Conservation (phyloP, 2,113 vertebrate species). For the Bos javanicus region DNA sequence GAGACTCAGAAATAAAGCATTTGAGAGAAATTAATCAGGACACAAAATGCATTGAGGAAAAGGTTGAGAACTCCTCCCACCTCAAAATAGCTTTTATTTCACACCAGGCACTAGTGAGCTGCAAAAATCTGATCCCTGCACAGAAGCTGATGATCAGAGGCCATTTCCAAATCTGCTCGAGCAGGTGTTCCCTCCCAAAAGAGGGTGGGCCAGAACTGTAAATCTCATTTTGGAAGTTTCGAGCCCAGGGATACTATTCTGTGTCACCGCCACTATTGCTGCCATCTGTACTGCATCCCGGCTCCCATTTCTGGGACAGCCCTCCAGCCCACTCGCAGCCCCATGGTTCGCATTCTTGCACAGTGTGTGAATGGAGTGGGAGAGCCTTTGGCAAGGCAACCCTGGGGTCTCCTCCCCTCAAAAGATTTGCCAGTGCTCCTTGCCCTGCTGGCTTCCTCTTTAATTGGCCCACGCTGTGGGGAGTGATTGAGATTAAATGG, state of each 20-base stretch:
- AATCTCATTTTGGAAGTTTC: slow-evolving; percentile 80
- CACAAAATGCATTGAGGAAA: slow-evolving; percentile 35
- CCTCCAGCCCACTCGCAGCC: slow-evolving; percentile 72
- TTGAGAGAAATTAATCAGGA: slow-evolving; percentile 41
- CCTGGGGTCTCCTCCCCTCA: slow-evolving; percentile 77
- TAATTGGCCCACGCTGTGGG: slow-evolving; percentile 81
- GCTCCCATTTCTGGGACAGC: slow-evolving; percentile 73
- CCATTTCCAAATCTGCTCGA: slow-evolving; percentile 72
- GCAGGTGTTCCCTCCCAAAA: slow-evolving; percentile 77
- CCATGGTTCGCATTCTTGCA: slow-evolving; percentile 74
- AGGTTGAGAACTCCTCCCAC: slow-evolving; percentile 50
- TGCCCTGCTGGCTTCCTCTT: slow-evolving; percentile 79
- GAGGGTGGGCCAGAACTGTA: slow-evolving; percentile 65
- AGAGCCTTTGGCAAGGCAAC: slow-evolving; percentile 77
- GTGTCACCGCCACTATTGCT: slow-evolving; percentile 63
- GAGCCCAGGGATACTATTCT: slow-evolving; percentile 77
- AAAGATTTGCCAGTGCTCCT: slow-evolving; percentile 77
- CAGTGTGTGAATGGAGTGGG: slow-evolving; percentile 73
- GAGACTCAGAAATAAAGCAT: background rate
- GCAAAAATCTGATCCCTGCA: slow-evolving; percentile 64
- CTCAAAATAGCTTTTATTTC: slow-evolving; percentile 66
- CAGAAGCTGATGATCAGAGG: slow-evolving; percentile 70
- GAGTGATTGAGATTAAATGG: slow-evolving; percentile 83
- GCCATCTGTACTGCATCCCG: slow-evolving; percentile 79
- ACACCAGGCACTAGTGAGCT: slow-evolving; percentile 48